phyloP scores from a whole-genome alignment of 2,113 vertebrate species.

The Myiagra hebetior region DNA sequence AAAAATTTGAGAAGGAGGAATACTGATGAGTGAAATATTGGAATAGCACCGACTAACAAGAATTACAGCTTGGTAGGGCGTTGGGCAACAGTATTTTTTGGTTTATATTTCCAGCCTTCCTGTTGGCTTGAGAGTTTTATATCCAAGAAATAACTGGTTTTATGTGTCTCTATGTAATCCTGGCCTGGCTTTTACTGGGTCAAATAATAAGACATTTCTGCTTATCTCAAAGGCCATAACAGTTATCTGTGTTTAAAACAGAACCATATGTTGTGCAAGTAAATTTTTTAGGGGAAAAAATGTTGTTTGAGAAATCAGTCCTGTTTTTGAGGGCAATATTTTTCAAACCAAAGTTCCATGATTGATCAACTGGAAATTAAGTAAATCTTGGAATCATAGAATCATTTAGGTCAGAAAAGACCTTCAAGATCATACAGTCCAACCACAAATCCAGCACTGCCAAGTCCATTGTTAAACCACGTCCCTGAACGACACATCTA shows the following conservation, averaged over 20 bases:
- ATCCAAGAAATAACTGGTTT: neutral
- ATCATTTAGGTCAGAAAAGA: neutral
- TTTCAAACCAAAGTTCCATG: neutral
- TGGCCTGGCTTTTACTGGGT: neutral
- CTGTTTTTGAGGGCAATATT: neutral
- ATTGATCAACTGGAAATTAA: neutral
- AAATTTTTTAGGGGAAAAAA: neutral
- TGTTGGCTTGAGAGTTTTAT: neutral
- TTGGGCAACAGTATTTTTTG: neutral
- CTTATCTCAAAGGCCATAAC: neutral
- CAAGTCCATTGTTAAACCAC: neutral
- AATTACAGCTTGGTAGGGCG: neutral
- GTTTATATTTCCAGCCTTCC: neutral
- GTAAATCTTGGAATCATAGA: neutral
- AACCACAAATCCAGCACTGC: neutral
- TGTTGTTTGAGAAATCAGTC: neutral
- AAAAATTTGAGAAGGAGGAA: slow-evolving; percentile 62
- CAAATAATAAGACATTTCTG: neutral
- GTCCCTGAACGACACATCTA: neutral
- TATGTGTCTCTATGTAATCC: neutral
- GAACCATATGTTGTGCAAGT: neutral
- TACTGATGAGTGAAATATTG: slow-evolving; percentile 49
- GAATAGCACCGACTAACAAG: neutral
- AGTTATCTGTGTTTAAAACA: neutral
- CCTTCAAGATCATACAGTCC: neutral